Evolutionary conservation across 2,888 invertebrate genomes (phyloP).

Genomic region (Molanna angustata): DNA sequence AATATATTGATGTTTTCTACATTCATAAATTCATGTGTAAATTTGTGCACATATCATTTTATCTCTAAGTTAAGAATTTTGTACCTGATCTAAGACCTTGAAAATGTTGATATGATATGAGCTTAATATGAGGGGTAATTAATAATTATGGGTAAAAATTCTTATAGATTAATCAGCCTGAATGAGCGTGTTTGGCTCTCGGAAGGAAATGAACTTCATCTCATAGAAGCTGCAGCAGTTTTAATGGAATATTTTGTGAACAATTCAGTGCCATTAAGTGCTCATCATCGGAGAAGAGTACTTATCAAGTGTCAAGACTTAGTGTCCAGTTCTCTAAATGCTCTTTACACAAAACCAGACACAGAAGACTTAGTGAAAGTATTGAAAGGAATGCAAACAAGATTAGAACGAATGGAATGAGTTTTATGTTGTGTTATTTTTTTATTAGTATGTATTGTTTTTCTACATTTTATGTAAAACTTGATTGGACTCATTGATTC

Average conservation of each 20-base stretch:
- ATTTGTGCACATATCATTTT: too few relatives aligned
- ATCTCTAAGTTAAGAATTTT: too few relatives aligned
- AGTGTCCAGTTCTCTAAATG: constrained; percentile 71
- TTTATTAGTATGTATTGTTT: too few relatives aligned
- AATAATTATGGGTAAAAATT: too few relatives aligned
- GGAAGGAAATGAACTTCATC: constrained; percentile 81
- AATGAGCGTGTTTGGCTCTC: constrained; percentile 85
- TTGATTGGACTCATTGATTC: too few relatives aligned
- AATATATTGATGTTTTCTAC: too few relatives aligned
- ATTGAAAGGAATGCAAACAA: constrained; percentile 43
- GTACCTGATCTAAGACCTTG: too few relatives aligned
- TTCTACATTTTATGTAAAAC: too few relatives aligned
- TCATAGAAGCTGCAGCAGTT: constrained; percentile 72
- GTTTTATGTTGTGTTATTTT: too few relatives aligned
- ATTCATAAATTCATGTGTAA: too few relatives aligned
- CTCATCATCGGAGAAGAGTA: constrained; percentile 45
- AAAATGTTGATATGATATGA: too few relatives aligned
- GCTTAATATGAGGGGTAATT: too few relatives aligned
- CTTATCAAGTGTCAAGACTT: constrained; percentile 68
- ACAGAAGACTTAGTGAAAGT: constrained; percentile 60
- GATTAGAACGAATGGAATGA: constrained; percentile 34
- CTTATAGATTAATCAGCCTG: constrained; percentile 66
- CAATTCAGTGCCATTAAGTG: constrained; percentile 57
- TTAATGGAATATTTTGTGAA: constrained; percentile 69
- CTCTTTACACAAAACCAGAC: constrained; percentile 72